Evolutionary conservation across 1,140 invertebrate species (phyloP).

Genomic region (Atta texana): DNA sequence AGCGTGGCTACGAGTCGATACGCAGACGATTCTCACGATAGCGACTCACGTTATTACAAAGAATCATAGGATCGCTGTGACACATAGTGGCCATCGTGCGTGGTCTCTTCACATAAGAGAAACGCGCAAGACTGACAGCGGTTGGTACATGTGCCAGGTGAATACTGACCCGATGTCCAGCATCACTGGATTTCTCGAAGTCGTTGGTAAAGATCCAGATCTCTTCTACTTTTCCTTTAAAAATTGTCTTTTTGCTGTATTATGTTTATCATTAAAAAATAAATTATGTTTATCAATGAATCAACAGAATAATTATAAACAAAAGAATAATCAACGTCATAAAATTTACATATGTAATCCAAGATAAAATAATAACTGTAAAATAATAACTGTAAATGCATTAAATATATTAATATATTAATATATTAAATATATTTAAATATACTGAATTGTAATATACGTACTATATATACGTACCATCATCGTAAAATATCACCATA

Average conservation of each 20-base stretch:
- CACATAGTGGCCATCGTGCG: constrained; percentile 87
- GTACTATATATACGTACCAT: not conserved
- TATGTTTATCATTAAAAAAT: not conserved
- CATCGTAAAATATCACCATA: not conserved
- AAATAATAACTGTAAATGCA: not conserved
- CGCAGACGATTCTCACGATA: constrained; percentile 88
- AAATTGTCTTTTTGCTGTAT: not conserved
- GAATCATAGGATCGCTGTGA: constrained; percentile 87
- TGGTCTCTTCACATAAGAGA: constrained; percentile 87
- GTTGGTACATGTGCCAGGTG: constrained; percentile 88
- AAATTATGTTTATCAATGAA: not conserved
- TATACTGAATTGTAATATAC: not conserved
- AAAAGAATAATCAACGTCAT: not conserved
- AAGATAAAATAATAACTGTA: not conserved
- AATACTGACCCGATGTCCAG: constrained; percentile 88
- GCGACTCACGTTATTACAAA: constrained; percentile 87
- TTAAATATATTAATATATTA: too few relatives aligned
- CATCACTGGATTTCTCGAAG: constrained; percentile 87
- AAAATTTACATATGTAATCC: not conserved
- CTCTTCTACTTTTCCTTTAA: constrained; percentile 30
- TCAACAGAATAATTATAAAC: not conserved
- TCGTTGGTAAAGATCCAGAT: constrained; percentile 86
- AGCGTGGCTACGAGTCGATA: constrained; percentile 89
- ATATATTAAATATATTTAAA: too few relatives aligned
- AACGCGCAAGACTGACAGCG: constrained; percentile 85